Conservation (phyloP, 1,140 invertebrate species). For the Polypedilum vanderplanki region DNA sequence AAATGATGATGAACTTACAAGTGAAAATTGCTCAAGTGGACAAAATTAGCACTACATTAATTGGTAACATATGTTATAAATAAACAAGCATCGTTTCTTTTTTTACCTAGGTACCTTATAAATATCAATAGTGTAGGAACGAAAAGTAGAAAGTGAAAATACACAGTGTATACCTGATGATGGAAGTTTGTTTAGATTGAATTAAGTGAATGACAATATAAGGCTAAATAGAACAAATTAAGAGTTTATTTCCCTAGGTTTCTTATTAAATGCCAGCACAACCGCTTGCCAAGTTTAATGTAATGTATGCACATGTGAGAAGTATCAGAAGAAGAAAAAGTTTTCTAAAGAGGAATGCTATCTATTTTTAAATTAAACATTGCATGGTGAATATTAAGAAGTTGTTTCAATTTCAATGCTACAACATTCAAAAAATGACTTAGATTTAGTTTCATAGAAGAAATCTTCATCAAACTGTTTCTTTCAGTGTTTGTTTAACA, state of each 20-base stretch:
- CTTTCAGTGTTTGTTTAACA: background rate
- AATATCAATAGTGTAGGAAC: no score
- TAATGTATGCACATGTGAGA: background rate
- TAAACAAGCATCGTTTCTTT: no score
- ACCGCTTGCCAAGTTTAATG: background rate
- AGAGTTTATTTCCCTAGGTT: background rate
- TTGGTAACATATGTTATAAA: no score
- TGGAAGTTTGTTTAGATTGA: background rate
- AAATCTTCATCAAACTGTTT: background rate
- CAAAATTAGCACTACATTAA: no score
- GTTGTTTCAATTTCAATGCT: background rate
- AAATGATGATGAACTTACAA: no score
- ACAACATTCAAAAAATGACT: background rate
- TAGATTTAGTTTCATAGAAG: background rate
- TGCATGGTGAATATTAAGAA: background rate
- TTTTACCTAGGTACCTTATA: no score
- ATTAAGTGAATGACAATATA: background rate
- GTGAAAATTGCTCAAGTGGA: no score
- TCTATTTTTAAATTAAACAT: slow-evolving; percentile 7
- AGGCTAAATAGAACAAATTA: background rate
- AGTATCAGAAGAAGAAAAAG: background rate
- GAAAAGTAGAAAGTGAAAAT: no score
- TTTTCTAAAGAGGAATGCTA: background rate
- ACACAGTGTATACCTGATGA: background rate
- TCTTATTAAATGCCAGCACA: background rate